These are phyloP conservation scores for Rapana venosa DNA, from an alignment of 2,888 invertebrate species.

Conservation along the genomic window DNA sequence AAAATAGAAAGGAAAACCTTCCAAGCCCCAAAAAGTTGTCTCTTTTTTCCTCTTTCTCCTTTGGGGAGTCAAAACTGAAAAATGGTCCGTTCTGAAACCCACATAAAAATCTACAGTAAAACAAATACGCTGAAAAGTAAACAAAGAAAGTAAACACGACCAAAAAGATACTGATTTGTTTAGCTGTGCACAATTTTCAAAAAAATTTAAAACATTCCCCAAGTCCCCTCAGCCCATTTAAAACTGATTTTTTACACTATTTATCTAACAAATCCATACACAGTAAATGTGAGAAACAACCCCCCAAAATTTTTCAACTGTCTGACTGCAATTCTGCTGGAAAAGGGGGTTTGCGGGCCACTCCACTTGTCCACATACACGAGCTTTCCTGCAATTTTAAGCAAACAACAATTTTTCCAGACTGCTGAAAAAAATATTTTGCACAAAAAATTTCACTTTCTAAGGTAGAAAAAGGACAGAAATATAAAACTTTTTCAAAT, in stretches of 20 bases:
- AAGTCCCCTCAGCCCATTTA: neutral
- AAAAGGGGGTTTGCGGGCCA: neutral
- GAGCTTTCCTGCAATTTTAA: conserved; percentile 9
- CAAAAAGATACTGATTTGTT: neutral
- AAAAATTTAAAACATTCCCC: neutral
- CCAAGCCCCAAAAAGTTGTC: too few relatives aligned
- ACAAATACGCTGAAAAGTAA: neutral
- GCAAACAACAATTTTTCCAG: neutral
- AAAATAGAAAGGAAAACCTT: too few relatives aligned
- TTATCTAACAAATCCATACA: neutral
- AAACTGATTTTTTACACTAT: neutral
- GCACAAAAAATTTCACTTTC: too few relatives aligned
- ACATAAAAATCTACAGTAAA: too few relatives aligned
- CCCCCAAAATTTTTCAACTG: conserved; percentile 24
- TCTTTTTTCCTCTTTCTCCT: too few relatives aligned
- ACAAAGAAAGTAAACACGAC: neutral
- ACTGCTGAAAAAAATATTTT: neutral
- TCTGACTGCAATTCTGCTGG: conserved; percentile 4
- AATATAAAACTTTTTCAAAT: neutral
- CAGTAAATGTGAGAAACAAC: neutral
- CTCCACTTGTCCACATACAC: conserved; percentile 22
- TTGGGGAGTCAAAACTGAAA: too few relatives aligned
- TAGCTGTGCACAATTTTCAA: neutral
- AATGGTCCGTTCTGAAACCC: too few relatives aligned
- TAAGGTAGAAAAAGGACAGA: neutral